Evolutionary conservation across 2,113 vertebrate species (phyloP).

Genomic region (Psophia crepitans): DNA sequence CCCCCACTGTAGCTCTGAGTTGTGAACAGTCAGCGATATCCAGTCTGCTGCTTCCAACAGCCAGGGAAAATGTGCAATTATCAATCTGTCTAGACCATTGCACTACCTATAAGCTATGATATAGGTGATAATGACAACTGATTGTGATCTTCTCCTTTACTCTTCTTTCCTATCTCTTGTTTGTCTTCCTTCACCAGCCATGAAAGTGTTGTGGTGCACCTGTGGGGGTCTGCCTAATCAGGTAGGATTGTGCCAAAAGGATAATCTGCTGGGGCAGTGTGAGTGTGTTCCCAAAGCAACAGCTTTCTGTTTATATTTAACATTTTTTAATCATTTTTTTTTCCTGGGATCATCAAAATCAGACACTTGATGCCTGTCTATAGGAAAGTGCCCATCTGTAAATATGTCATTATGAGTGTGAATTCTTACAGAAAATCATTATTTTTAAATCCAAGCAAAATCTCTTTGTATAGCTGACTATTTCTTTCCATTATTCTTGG

Average conservation of each 20-base stretch:
- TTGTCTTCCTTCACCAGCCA: background rate
- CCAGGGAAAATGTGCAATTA: background rate
- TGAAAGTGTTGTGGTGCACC: background rate
- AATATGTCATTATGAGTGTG: background rate
- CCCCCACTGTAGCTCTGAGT: background rate
- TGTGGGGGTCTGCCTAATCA: background rate
- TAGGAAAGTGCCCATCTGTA: background rate
- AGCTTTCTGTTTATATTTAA: background rate
- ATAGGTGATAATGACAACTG: background rate
- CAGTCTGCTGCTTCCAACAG: background rate
- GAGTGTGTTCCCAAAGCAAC: background rate
- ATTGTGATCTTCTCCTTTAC: background rate
- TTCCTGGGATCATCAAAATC: background rate
- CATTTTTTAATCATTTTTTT: background rate
- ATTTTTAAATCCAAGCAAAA: background rate
- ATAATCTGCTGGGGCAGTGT: background rate
- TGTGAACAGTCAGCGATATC: background rate
- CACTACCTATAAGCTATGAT: background rate
- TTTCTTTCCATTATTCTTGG: background rate
- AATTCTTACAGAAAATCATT: background rate
- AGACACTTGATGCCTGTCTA: background rate
- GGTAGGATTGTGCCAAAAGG: background rate
- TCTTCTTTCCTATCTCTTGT: background rate
- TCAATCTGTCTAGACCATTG: background rate
- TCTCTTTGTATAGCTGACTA: background rate